Conservation (phyloP, 2,113 vertebrate genomes). For the Narcine bancroftii region DNA sequence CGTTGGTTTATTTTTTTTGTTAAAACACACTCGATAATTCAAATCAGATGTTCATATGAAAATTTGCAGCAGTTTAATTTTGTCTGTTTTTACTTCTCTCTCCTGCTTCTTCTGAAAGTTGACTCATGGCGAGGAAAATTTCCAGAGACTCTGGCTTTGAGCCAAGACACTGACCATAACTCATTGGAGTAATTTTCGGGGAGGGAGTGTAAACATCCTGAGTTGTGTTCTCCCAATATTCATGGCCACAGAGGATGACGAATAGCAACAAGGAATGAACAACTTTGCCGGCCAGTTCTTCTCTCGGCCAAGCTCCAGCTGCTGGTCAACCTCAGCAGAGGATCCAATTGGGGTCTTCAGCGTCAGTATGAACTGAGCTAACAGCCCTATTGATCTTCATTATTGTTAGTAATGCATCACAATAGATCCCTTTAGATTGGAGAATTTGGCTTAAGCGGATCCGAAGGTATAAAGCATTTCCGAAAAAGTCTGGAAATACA, state of each 20-base stretch:
- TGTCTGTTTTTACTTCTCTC: not conserved
- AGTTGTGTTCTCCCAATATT: not conserved
- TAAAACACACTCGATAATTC: not conserved
- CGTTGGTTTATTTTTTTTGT: slow-evolving; percentile 5
- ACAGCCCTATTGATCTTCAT: not conserved
- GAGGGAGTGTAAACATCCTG: not conserved
- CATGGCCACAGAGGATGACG: not conserved
- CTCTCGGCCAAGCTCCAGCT: not conserved
- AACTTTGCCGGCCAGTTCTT: not conserved
- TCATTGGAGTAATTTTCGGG: not conserved
- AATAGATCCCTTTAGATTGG: not conserved
- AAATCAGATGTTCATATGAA: slow-evolving; percentile 6
- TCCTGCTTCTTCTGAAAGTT: not conserved
- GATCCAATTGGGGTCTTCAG: not conserved
- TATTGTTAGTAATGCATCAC: not conserved
- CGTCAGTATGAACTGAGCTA: not conserved
- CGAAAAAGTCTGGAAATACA: not conserved
- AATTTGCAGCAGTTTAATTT: not conserved
- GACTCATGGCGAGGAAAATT: not conserved
- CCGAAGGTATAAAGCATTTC: not conserved
- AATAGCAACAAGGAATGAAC: not conserved
- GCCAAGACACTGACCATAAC: too few species aligned
- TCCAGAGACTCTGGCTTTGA: not conserved
- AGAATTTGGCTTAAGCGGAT: not conserved
- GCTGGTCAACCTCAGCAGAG: not conserved